Base-by-base conservation (phyloP, 2,888 invertebrate species). In the Thera britannica region DNA sequence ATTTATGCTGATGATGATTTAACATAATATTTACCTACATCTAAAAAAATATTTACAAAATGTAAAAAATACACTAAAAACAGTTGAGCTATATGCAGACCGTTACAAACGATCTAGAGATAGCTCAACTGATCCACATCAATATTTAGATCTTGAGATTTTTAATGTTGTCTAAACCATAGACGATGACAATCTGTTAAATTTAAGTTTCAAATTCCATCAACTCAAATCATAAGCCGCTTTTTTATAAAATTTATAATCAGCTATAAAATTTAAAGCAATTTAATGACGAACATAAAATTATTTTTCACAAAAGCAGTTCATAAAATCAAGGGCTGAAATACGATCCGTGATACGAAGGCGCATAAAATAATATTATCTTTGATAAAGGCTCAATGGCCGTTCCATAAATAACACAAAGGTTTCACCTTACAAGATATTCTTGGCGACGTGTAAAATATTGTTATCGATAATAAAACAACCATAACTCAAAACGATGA, bases 381-480 rank as follows among this genome's bases (percentile, higher is more conserved):
- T 79, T 79, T 76, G 81, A 84, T 85, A 87, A 83, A 85, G 78
- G 78, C 79, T 81, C 80, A 76, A 74, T 74, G 73, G 74, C 78
- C 80, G 78, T 82, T 79, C 83, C 82, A 88, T 89, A 90, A 92
- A 90, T 88, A 88, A 79, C 84, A 78, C 72, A 73, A 75, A 57
- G 76, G 81, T 85, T 76, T 90, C 88, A 86, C 73, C 83, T 91
- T 88, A 89, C 90, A 84, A 77, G 82, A 76, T 72, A 82, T 70
- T 80, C 87, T 84, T 86, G 90, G 87, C 81, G 92, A 92, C 90
- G 89, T 90, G 91, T 91, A 85, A 93, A 91, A 90, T 92, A 92
- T 90, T 88, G 86, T 87, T 86, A 87, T 89, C 86, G 85, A 88
- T 87, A 90, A 86, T 90, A 90, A 90, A 89, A 88, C 83, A 78